These are phyloP conservation scores for Thereva unica DNA, from an alignment of 2,888 invertebrate genomes.

Conservation along the genomic window DNA sequence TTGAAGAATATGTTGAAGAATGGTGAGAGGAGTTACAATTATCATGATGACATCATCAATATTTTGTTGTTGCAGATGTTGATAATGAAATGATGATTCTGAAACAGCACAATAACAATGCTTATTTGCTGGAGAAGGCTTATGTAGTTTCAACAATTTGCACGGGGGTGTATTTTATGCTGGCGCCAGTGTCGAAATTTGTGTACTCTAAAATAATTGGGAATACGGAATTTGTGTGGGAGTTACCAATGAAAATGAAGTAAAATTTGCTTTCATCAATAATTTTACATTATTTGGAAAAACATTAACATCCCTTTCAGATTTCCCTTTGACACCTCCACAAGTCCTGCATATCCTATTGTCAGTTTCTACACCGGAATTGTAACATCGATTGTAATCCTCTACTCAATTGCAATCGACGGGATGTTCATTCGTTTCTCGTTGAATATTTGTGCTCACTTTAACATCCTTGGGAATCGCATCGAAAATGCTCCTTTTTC, in stretches of 20 bases:
- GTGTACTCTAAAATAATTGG: background rate
- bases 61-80: no score
- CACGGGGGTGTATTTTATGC: background rate
- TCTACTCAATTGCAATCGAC: slow-evolving; percentile 2
- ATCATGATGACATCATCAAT: no score
- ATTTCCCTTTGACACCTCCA: slow-evolving; percentile 9
- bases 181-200: background rate
- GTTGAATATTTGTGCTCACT: background rate
- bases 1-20: background rate
- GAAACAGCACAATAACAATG: background rate
- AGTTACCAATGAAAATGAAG: slow-evolving; percentile 18
- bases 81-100: background rate
- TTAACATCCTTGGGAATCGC: background rate
- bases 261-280: background rate
- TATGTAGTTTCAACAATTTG: background rate
- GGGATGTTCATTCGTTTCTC: slow-evolving; percentile 2
- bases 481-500: background rate
- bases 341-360: slow-evolving; percentile 1
- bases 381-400: background rate
- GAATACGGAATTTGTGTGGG: background rate
- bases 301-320: slow-evolving; percentile 3
- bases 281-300: no score
- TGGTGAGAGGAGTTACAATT: no score
- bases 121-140: background rate
- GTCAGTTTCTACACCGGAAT: slow-evolving; percentile 1